Evolutionary conservation across 2,888 invertebrate genomes (phyloP).

Genomic region (Aporophyla lueneburgensis): DNA sequence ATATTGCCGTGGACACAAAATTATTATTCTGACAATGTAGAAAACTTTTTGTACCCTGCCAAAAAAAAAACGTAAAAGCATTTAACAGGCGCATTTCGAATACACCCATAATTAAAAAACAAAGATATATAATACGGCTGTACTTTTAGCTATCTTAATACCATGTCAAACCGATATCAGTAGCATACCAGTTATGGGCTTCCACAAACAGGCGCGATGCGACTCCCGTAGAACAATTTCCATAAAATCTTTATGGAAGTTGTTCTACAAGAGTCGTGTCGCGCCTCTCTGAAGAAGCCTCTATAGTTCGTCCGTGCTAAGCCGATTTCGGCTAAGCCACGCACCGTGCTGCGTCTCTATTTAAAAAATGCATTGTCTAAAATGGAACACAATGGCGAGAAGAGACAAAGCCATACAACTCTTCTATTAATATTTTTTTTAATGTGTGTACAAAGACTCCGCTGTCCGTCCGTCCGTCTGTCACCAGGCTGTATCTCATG

Average conservation of each 20-base stretch:
- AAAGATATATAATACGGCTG: not conserved
- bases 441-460: too few relatives aligned
- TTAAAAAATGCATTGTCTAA: not conserved
- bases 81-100: not conserved
- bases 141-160: not conserved
- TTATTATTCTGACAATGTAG: constrained; percentile 11
- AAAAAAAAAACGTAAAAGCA: constrained; percentile 3
- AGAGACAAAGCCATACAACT: too few relatives aligned
- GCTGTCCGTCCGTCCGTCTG: too few relatives aligned
- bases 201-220: too few relatives aligned
- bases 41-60: not conserved
- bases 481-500: too few relatives aligned
- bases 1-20: constrained; percentile 18
- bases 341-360: not conserved
- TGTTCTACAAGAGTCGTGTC: too few relatives aligned
- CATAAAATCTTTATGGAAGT: too few relatives aligned
- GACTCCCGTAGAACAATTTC: too few relatives aligned
- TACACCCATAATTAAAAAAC: not conserved
- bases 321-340: not conserved
- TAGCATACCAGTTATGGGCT: not conserved
- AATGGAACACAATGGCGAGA: too few relatives aligned
- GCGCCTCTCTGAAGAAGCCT: too few relatives aligned
- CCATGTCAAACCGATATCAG: not conserved
- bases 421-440: too few relatives aligned
- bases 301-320: not conserved